A percentile compares a stretch with the other conserved stretches of the same genome.
Evolutionary conservation across 2,113 vertebrate genomes (phyloP).

Genomic region (Galeopterus variegatus): DNA sequence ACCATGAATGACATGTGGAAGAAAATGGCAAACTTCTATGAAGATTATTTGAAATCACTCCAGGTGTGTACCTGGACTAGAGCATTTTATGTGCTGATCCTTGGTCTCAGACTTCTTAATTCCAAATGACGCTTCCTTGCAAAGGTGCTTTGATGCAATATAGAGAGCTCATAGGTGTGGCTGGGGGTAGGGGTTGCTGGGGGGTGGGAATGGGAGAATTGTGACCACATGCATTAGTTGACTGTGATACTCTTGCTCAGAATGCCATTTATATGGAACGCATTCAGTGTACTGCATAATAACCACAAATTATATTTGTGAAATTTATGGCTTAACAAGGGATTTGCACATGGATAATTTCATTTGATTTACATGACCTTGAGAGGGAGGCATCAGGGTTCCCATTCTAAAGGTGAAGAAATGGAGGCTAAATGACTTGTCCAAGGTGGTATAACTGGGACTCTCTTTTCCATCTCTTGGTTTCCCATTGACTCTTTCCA

Average conservation of each 20-base stretch:
- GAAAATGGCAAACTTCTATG: not conserved
- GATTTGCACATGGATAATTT: not conserved
- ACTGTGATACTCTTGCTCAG: not conserved
- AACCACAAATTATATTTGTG: not conserved
- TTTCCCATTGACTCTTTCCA: not conserved
- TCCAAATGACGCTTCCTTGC: not conserved
- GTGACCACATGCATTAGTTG: not conserved
- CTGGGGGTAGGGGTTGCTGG: too few relatives aligned
- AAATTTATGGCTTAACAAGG: not conserved
- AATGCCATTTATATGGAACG: not conserved
- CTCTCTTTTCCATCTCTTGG: not conserved
- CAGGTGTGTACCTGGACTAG: not conserved
- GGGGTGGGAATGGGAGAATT: not conserved
- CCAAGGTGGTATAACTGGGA: too few relatives aligned
- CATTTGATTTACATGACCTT: not conserved
- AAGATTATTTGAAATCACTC: slow-evolving; percentile 34
- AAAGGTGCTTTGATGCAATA: not conserved
- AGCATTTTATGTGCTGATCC: not conserved
- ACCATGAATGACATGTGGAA: not conserved
- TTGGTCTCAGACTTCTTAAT: slow-evolving; percentile 31
- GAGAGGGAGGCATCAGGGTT: not conserved
- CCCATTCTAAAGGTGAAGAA: not conserved
- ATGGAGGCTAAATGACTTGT: not conserved
- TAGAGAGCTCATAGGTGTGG: not conserved
- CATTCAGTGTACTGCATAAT: not conserved